Conservation (phyloP, 1,140 invertebrate species). For the Cataglyphis hispanica region DNA sequence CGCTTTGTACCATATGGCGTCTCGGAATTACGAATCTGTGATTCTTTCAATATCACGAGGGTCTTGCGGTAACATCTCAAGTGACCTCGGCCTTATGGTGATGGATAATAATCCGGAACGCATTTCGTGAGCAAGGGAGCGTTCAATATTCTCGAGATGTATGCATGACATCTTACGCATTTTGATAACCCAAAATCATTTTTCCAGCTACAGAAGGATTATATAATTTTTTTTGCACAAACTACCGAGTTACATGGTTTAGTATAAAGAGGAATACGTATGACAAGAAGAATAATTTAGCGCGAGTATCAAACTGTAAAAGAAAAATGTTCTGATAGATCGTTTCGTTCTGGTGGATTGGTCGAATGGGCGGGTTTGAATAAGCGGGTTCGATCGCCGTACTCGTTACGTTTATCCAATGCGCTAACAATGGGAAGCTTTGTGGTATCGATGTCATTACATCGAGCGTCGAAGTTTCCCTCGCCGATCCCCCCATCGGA, state of each 20-base stretch:
- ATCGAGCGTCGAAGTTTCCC: conserved; percentile 25
- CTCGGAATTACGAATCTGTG: conserved; percentile 56
- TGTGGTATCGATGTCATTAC: conserved; percentile 57
- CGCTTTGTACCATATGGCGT: conserved; percentile 67
- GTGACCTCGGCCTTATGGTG: conserved; percentile 11
- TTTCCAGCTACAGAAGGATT: neutral
- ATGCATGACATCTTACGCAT: neutral
- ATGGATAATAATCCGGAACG: conserved; percentile 51
- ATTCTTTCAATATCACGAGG: conserved; percentile 66
- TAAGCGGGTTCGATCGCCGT: conserved; percentile 58
- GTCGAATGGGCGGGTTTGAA: conserved; percentile 16
- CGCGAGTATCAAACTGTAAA: conserved; percentile 1
- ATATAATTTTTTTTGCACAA: neutral
- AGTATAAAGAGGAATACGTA: conserved; percentile 26
- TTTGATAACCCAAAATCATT: neutral
- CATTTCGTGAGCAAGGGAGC: neutral
- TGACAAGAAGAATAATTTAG: conserved; percentile 23
- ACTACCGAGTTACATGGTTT: conserved; percentile 8
- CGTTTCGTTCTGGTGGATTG: conserved; percentile 44
- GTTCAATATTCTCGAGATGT: neutral
- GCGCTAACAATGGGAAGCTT: conserved; percentile 56
- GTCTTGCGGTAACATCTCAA: conserved; percentile 55
- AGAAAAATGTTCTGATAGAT: conserved; percentile 36
- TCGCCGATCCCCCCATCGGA: conserved; percentile 6
- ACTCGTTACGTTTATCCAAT: conserved; percentile 54